Conservation (phyloP, 2,888 invertebrate genomes). For the Cryptocephalus moraei region DNA sequence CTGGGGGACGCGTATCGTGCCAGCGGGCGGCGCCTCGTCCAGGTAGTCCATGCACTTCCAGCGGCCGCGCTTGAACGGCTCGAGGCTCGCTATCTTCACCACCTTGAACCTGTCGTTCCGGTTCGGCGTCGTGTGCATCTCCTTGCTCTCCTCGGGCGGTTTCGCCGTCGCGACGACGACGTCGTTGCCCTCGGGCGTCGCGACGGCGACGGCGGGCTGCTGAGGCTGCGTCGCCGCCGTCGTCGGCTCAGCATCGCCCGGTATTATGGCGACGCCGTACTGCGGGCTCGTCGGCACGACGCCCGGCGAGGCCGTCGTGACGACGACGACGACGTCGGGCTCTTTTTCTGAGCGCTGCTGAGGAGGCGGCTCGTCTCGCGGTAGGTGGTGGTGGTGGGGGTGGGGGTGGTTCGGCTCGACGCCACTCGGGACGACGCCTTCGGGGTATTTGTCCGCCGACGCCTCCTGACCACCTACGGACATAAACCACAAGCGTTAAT, state of each 20-base stretch:
- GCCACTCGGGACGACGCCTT: background rate
- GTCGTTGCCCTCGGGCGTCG: background rate
- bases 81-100: slow-evolving; percentile 67
- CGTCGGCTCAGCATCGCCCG: slow-evolving; percentile 14
- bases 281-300: slow-evolving; percentile 57
- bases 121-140: slow-evolving; percentile 44
- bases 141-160: slow-evolving; percentile 39
- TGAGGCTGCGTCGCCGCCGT: background rate
- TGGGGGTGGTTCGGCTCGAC: background rate
- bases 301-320: slow-evolving; percentile 29
- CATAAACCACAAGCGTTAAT: too few relatives aligned
- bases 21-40: slow-evolving; percentile 46
- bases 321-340: slow-evolving; percentile 20
- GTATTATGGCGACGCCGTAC: slow-evolving; percentile 52
- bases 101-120: slow-evolving; percentile 60
- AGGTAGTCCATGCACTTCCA: slow-evolving; percentile 73
- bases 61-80: slow-evolving; percentile 63
- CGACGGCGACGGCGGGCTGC: slow-evolving; percentile 22
- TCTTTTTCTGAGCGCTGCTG: slow-evolving; percentile 26
- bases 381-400: background rate
- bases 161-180: slow-evolving; percentile 22
- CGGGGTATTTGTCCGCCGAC: background rate
- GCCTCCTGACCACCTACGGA: too few relatives aligned
- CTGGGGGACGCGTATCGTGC: slow-evolving; percentile 22
- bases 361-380: slow-evolving; percentile 17